A percentile compares a stretch with the other conserved stretches of the same genome.
Conservation (phyloP, 2,888 invertebrate species). For the Drosophila peninsularis region DNA sequence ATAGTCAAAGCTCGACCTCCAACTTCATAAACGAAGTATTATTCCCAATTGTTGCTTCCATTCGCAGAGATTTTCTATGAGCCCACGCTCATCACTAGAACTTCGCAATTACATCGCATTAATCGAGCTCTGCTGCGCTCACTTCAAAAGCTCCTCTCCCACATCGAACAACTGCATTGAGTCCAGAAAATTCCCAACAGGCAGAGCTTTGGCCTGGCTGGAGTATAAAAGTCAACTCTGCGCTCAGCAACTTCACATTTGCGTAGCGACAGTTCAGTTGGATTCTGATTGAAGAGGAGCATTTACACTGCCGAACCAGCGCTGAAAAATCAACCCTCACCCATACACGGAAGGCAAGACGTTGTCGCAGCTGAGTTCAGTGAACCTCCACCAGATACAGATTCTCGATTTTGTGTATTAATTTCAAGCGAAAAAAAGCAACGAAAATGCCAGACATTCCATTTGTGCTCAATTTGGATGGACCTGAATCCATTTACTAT, state of each 20-base stretch:
- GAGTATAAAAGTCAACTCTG: constrained; percentile 52
- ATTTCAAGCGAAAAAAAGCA: constrained; percentile 38
- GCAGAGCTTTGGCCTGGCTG: constrained; percentile 38
- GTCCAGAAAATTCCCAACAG: constrained; percentile 46
- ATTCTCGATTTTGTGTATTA: constrained; percentile 26
- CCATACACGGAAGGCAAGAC: constrained; percentile 48
- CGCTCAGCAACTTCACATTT: constrained; percentile 58
- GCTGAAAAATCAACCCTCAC: constrained; percentile 51
- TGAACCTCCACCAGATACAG: constrained; percentile 68
- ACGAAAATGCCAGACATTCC: constrained; percentile 77
- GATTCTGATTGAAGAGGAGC: constrained; percentile 12
- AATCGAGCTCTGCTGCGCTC: not conserved
- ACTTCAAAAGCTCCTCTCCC: constrained; percentile 42
- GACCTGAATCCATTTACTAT: constrained; percentile 76
- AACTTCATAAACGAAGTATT: not conserved
- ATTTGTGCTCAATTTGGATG: constrained; percentile 79
- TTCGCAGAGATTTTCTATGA: not conserved
- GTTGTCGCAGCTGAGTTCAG: constrained; percentile 48
- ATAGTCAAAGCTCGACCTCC: too few relatives aligned
- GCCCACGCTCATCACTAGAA: not conserved
- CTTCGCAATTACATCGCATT: not conserved
- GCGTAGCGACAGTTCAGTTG: constrained; percentile 42
- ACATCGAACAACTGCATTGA: constrained; percentile 6
- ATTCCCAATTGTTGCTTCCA: constrained; percentile 1
- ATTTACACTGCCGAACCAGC: not conserved